Conservation (phyloP, 2,888 invertebrate species). For the Epistrophe grossulariae region DNA sequence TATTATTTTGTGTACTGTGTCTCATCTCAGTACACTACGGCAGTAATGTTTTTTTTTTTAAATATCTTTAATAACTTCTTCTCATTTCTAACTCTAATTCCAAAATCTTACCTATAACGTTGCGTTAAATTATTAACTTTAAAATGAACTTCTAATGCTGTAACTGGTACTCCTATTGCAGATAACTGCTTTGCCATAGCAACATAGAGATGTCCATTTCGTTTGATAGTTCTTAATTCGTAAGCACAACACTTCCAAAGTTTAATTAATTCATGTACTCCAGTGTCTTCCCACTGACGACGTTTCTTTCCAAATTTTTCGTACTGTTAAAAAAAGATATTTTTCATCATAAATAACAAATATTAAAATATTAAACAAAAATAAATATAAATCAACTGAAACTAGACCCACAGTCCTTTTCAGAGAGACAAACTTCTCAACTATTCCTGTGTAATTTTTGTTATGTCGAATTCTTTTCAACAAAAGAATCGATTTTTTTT, state of each 20-base stretch:
- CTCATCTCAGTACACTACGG: no score
- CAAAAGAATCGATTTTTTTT: no score
- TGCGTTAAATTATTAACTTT: conserved; percentile 83
- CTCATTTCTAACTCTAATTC: no score
- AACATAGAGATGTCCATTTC: conserved; percentile 83
- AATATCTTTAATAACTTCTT: no score
- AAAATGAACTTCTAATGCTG: conserved; percentile 83
- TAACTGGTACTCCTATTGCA: conserved; percentile 82
- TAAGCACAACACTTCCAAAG: conserved; percentile 83
- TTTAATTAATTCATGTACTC: conserved; percentile 83
- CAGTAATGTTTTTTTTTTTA: no score
- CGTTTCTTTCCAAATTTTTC: conserved; percentile 84
- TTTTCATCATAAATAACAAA: not conserved
- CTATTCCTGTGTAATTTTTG: no score
- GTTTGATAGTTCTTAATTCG: conserved; percentile 83
- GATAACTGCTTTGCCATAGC: conserved; percentile 84
- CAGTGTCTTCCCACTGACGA: conserved; percentile 83
- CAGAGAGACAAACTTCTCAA: no score
- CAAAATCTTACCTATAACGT: conserved; percentile 79
- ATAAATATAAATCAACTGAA: no score
- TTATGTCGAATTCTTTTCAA: no score
- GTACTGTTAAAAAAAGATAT: conserved; percentile 77
- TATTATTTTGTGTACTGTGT: no score
- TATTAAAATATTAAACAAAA: not conserved
- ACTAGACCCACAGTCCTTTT: no score